Percentiles rank a stretch among this genome's conserved stretches.
phyloP scores from a whole-genome alignment of 2,797 vertebrate genomes.

The Scomberomorus guttatus region DNA sequence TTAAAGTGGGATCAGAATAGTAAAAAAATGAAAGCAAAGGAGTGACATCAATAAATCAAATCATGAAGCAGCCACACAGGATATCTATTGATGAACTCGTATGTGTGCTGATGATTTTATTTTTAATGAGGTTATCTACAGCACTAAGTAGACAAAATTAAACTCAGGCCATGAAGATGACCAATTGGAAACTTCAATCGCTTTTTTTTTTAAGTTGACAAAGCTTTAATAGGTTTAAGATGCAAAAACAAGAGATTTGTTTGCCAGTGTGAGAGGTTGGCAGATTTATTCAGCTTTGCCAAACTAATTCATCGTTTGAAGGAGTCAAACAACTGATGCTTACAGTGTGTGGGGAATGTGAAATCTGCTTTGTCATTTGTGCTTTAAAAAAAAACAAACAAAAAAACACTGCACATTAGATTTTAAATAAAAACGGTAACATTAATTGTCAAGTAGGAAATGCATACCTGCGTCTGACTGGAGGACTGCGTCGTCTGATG shows the following conservation, averaged over 20 bases:
- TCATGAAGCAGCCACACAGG: conserved; percentile 16
- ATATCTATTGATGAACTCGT: conserved; percentile 33
- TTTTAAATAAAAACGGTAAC: conserved; percentile 15
- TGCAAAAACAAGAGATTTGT: background rate
- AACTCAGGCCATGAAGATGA: background rate
- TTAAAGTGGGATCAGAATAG: background rate
- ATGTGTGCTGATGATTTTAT: background rate
- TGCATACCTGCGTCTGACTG: conserved; percentile 92
- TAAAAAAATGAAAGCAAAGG: background rate
- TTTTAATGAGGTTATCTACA: conserved; percentile 14
- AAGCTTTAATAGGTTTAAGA: conserved; percentile 15
- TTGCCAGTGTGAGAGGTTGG: conserved; percentile 7
- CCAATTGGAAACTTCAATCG: background rate
- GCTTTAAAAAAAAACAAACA: no score
- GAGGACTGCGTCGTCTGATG: conserved; percentile 91
- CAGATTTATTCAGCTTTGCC: conserved; percentile 20
- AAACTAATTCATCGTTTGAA: conserved; percentile 21
- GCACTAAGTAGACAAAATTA: background rate
- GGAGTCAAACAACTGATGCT: conserved; percentile 7
- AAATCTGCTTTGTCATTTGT: conserved; percentile 34
- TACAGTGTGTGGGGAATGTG: conserved; percentile 26
- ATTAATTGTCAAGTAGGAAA: background rate
- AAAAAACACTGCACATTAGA: conserved; percentile 31
- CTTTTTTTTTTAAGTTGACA: background rate
- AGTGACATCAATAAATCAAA: conserved; percentile 10